Conservation (phyloP, 1,140 invertebrate genomes). For the Pomacea maculata region DNA sequence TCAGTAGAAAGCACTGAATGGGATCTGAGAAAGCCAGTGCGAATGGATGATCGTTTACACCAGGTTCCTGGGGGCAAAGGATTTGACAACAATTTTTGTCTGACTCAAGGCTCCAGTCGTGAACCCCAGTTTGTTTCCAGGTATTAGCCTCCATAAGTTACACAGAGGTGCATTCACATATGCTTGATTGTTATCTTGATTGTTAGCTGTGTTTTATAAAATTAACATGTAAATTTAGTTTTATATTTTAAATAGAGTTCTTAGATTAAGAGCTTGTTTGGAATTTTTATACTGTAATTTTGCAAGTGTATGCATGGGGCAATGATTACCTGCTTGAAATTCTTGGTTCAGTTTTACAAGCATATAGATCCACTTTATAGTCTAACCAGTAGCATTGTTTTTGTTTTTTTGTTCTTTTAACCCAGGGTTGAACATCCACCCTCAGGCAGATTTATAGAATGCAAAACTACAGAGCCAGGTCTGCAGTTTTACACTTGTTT, state of each 20-base stretch:
- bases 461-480: constrained; percentile 86
- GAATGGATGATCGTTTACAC: constrained; percentile 62
- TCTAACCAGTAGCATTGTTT: neutral
- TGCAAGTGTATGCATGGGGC: no score
- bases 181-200: no score
- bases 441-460: constrained; percentile 78
- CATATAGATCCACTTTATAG: no score
- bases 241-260: no score
- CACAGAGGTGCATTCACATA: no score
- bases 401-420: neutral
- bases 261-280: no score
- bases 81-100: constrained; percentile 82
- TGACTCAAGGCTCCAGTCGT: constrained; percentile 58
- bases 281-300: no score
- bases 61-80: constrained; percentile 65
- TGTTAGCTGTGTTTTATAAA: no score
- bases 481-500: constrained; percentile 90
- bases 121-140: constrained; percentile 50
- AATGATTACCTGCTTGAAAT: no score
- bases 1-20: constrained; percentile 73
- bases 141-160: constrained; percentile 29
- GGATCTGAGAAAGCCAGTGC: constrained; percentile 74
- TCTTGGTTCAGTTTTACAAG: no score
- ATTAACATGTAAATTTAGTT: no score
- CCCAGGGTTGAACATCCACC: constrained; percentile 73